Base-by-base conservation (phyloP, 2,113 vertebrate species). In the Labrus mixtus region DNA sequence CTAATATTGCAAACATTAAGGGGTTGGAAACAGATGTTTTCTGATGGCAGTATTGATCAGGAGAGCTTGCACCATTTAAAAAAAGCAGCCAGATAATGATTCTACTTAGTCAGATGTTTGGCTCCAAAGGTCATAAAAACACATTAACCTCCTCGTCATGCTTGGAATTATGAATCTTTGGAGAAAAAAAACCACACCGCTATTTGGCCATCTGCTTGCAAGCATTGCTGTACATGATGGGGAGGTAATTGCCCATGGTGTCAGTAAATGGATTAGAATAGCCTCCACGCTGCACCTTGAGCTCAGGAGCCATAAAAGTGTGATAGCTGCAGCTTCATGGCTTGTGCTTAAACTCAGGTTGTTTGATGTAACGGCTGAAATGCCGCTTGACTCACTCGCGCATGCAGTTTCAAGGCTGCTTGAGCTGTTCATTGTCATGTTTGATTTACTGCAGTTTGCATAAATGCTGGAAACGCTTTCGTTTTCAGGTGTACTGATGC, bases 171-270 rank as follows among this genome's bases (percentile, higher is more conserved):
- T 59, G 75, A 72, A 67, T 76, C 37, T 68, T 20, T 12, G 62
- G 59, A 74, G 2, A 62, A n/a, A 51, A 61, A n/a, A n/a, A n/a
- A n/a, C n/a, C 8, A 25, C 33, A 7, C 13, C 8, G 45, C 36
- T 1, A 9, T 19, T 33, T 15, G 46, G 57, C 65, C 83, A 57
- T 81, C 65, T 71, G 79, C 68, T 48, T 25, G 37, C 6, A 15
- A 29, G 57, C 55, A 25, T 61, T 41, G 54, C 60, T 59, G 76
- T 62, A 63, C 66, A 68, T 62, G 79, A 85, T 84, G 81, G 55
- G 71, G 54, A 59, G 80, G 78, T 85, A 85, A 89, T 87, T 83
- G 80, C 59, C 73, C 79, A 17, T 73, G 78, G 72, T 85, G 89
- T 76, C 68, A 36, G 82, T 43, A 82, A 85, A 86, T 83, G 84